These are phyloP conservation scores for Clarias magur DNA, from an alignment of 2,113 vertebrate genomes.

Conservation along the genomic window DNA sequence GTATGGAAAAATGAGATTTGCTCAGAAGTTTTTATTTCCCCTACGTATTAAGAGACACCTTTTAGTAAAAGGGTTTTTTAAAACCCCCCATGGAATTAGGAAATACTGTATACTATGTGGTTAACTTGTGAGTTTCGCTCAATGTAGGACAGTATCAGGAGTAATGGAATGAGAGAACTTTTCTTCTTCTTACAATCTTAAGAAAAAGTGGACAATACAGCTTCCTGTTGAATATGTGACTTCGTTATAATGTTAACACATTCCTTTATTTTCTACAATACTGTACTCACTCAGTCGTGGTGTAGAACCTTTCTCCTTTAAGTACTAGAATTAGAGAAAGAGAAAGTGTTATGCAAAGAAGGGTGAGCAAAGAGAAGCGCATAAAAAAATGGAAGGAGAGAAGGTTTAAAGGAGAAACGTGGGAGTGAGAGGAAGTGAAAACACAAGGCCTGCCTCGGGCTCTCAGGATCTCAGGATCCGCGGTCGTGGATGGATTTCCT, in stretches of 20 bases:
- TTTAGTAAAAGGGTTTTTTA: not conserved
- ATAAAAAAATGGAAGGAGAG: constrained; percentile 15
- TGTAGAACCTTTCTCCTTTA: not conserved
- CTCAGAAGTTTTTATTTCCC: too few relatives aligned
- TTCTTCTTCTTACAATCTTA: not conserved
- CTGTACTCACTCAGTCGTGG: too few relatives aligned
- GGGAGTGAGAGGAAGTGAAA: constrained; percentile 33
- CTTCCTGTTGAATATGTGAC: too few relatives aligned
- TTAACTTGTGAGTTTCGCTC: not conserved
- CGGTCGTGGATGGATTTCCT: constrained; percentile 39
- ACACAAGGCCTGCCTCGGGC: constrained; percentile 26
- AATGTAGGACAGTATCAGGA: not conserved
- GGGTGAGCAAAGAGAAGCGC: constrained; percentile 27
- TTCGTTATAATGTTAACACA: not conserved
- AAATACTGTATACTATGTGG: not conserved
- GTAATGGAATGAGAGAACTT: not conserved
- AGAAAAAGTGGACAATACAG: not conserved
- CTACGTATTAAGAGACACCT: too few relatives aligned
- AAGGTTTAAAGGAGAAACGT: constrained; percentile 12
- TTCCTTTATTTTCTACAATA: not conserved
- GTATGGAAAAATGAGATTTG: too few relatives aligned
- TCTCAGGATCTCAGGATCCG: constrained; percentile 18
- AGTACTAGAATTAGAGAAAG: not conserved
- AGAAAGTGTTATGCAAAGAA: not conserved
- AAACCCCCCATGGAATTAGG: not conserved